Evolutionary conservation across 2,888 invertebrate species (phyloP), one percentile per base, ranked within the genome.

Genomic region (Drosophila kambysellisi): DNA sequence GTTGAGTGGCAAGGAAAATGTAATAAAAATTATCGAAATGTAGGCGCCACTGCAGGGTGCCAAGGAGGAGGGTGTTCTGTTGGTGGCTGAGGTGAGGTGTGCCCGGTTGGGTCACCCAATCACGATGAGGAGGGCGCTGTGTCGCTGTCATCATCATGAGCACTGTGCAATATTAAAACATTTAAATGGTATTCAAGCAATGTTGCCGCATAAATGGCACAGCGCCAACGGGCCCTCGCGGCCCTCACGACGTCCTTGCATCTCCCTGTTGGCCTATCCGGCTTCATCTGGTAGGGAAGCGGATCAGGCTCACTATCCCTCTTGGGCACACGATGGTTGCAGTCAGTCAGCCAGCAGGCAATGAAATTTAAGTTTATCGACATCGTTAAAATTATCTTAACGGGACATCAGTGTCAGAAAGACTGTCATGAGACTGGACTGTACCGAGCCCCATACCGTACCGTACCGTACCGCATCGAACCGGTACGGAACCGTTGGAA

Each of bases 321-420:
- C 15, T 15, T 17, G 8, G 35, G 29, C 33, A 50, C 37, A 50
- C 43, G 48, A 46, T 68, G 35, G 32, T 46, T 33, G 50, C 63
- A 75, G 70, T 65, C 70, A 70, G 79, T 74, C 74, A 66, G 76
- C 64, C 74, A 66, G 76, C 64, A 66, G 51, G 85, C 88, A 90
- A 88, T 90, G 89, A 88, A 86, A 88, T 86, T 86, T 90, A 90
- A 86, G 90, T 86, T 86, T 86, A 86, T 86, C 85, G 85, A 88
- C 89, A 88, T 90, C 85, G 89, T 86, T 86, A 86, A 86, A 86
- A 86, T 86, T 90, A 86, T 86, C 85, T 86, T 86, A 86, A 86
- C 90, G 89, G 87, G 83, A 69, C 85, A 89, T 89, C 88, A 69
- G 57, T 69, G 83, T 53, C 63, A 70, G 81, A 70, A 30, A 48